phyloP scores from a whole-genome alignment of 2,888 invertebrate genomes.

The Leucozona laternaria region DNA sequence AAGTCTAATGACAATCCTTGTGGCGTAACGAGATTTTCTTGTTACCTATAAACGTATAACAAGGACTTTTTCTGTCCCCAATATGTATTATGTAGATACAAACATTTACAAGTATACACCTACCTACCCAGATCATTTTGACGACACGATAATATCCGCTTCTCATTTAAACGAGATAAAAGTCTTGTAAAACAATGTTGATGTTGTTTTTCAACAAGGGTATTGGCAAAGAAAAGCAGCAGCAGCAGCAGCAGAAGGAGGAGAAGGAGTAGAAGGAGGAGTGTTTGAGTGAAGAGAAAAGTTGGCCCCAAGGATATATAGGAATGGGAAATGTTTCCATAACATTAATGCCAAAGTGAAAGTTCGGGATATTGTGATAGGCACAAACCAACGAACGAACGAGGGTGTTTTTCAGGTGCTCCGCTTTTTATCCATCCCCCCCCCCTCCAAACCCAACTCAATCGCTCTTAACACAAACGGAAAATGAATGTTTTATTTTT shows the following conservation, averaged over 20 bases:
- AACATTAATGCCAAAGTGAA: constrained; percentile 65
- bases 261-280: not conserved
- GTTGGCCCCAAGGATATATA: constrained; percentile 5
- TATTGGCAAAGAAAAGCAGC: constrained; percentile 18
- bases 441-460: too few relatives aligned
- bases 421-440: too few relatives aligned
- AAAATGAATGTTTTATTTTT: constrained; percentile 75
- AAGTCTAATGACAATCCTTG: constrained; percentile 42
- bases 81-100: not conserved
- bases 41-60: not conserved
- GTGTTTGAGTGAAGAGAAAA: not conserved
- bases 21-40: constrained; percentile 36
- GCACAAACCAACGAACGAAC: constrained; percentile 42
- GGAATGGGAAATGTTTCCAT: constrained; percentile 49
- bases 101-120: constrained; percentile 13
- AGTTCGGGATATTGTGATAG: constrained; percentile 49
- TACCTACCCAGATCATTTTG: constrained; percentile 8
- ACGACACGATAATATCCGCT: constrained; percentile 70
- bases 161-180: constrained; percentile 71
- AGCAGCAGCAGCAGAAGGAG: not conserved
- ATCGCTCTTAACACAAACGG: constrained; percentile 55
- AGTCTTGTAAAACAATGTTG: constrained; percentile 71
- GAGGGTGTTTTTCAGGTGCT: not conserved
- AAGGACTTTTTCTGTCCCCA: not conserved
- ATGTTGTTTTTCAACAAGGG: constrained; percentile 57